A percentile compares a stretch with the other conserved stretches of the same genome.
These are phyloP conservation scores for Tortrix viridana DNA, from an alignment of 2,888 invertebrate species.

Conservation along the genomic window DNA sequence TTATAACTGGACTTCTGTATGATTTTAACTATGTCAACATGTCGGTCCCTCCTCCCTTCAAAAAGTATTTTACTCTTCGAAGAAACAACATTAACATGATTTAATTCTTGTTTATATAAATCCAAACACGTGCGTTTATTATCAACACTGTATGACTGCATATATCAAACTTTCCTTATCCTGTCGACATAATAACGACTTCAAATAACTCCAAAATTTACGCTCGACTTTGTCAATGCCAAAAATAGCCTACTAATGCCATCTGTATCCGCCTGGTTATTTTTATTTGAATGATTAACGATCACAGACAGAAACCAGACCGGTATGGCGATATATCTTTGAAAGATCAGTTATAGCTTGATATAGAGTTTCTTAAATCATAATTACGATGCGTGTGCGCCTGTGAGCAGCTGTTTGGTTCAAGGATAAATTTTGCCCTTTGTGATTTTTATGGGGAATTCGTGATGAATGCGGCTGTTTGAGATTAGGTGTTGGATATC, in stretches of 20 bases:
- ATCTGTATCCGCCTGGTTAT: slow-evolving; percentile 36
- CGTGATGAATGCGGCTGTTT: slow-evolving; percentile 12
- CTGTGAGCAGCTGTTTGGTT: slow-evolving; percentile 25
- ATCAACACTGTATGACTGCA: slow-evolving; percentile 20
- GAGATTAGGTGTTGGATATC: neutral
- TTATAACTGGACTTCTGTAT: too few relatives aligned
- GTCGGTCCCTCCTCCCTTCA: too few relatives aligned
- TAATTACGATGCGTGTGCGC: slow-evolving; percentile 42
- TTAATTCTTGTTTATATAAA: slow-evolving; percentile 8
- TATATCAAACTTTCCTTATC: slow-evolving; percentile 30
- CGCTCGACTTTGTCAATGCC: slow-evolving; percentile 37
- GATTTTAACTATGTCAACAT: too few relatives aligned
- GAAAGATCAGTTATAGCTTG: slow-evolving; percentile 41
- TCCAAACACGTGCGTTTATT: slow-evolving; percentile 21
- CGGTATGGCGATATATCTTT: slow-evolving; percentile 43
- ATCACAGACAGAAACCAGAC: slow-evolving; percentile 41
- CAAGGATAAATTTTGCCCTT: slow-evolving; percentile 31
- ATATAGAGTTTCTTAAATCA: slow-evolving; percentile 46
- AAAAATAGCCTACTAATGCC: slow-evolving; percentile 41
- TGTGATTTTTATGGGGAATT: slow-evolving; percentile 20
- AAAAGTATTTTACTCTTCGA: too few relatives aligned
- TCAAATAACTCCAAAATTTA: slow-evolving; percentile 34
- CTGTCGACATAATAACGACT: slow-evolving; percentile 10
- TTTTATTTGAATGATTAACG: slow-evolving; percentile 37
- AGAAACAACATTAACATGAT: neutral